Percentiles rank a stretch among this genome's conserved stretches.
Conservation (phyloP, 1,140 invertebrate species). For the Cheumatopsyche charites region DNA sequence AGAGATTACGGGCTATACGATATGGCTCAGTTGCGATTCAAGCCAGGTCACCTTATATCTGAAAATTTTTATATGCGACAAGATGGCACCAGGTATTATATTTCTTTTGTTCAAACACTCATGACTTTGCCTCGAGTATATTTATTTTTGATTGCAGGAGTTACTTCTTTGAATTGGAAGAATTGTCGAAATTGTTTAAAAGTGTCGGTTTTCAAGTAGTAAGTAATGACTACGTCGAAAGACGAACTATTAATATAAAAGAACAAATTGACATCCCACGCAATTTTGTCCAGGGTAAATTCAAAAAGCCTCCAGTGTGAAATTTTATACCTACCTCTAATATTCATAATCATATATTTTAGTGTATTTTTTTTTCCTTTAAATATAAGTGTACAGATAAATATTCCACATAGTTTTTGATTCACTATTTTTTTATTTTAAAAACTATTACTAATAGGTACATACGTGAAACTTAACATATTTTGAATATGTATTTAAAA, state of each 20-base stretch:
- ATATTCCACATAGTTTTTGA: too few species aligned
- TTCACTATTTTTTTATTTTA: too few species aligned
- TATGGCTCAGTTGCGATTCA: conserved; percentile 94
- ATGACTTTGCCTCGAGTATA: conserved; percentile 15
- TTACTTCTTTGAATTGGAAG: conserved; percentile 80
- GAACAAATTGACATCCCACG: conserved; percentile 88
- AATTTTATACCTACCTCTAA: background rate
- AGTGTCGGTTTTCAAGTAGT: conserved; percentile 73
- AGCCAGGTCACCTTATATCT: conserved; percentile 87
- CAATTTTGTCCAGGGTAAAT: conserved; percentile 92
- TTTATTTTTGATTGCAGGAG: conserved; percentile 67
- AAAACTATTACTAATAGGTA: too few species aligned
- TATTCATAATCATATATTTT: background rate
- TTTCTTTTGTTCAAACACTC: conserved; percentile 30
- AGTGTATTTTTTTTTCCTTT: too few species aligned
- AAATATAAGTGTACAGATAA: too few species aligned
- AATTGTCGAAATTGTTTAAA: conserved; percentile 68
- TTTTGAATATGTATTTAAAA: too few species aligned
- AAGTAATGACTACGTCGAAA: conserved; percentile 77
- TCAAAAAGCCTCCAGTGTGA: conserved; percentile 62
- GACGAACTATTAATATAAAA: conserved; percentile 89
- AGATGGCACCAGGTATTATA: conserved; percentile 88
- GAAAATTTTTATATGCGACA: conserved; percentile 97
- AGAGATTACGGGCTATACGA: conserved; percentile 98
- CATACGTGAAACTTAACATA: too few species aligned